Evolutionary conservation across 2,113 vertebrate species (phyloP).

Genomic region (Zosterops hypoxanthus): DNA sequence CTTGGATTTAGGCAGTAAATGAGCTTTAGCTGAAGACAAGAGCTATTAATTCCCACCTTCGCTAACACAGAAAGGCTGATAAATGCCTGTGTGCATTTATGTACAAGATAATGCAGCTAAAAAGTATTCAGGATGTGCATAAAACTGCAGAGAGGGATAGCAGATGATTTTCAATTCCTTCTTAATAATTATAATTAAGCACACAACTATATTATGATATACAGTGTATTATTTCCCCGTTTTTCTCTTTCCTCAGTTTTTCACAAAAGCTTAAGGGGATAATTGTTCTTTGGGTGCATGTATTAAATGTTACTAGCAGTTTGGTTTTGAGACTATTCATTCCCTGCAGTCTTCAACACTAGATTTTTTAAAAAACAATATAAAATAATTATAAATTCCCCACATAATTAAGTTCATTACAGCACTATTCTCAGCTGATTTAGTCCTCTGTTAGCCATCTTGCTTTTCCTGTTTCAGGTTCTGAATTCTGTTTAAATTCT

Average conservation of each 20-base stretch:
- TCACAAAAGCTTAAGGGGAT: slow-evolving; percentile 16
- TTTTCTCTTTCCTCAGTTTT: slow-evolving; percentile 19
- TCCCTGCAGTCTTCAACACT: slow-evolving; percentile 18
- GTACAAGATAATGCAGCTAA: background rate
- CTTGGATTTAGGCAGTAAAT: background rate
- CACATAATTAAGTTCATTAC: background rate
- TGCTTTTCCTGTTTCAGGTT: background rate
- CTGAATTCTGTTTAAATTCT: background rate
- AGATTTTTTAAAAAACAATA: background rate
- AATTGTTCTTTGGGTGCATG: slow-evolving; percentile 19
- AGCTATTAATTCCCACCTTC: slow-evolving; percentile 17
- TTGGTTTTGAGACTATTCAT: slow-evolving; percentile 14
- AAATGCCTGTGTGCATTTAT: background rate
- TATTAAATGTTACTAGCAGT: slow-evolving; percentile 10
- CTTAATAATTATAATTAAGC: slow-evolving; percentile 40
- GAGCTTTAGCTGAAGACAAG: slow-evolving; percentile 18
- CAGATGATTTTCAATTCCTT: slow-evolving; percentile 12
- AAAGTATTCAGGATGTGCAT: background rate
- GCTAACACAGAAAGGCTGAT: background rate
- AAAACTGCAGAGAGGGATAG: background rate
- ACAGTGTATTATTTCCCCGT: background rate
- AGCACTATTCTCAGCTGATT: background rate
- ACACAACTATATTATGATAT: slow-evolving; percentile 4
- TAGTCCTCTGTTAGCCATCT: background rate
- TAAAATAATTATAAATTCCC: slow-evolving; percentile 54